phyloP scores from a whole-genome alignment of 2,888 invertebrate genomes.

The Meiosimyza platycephala region DNA sequence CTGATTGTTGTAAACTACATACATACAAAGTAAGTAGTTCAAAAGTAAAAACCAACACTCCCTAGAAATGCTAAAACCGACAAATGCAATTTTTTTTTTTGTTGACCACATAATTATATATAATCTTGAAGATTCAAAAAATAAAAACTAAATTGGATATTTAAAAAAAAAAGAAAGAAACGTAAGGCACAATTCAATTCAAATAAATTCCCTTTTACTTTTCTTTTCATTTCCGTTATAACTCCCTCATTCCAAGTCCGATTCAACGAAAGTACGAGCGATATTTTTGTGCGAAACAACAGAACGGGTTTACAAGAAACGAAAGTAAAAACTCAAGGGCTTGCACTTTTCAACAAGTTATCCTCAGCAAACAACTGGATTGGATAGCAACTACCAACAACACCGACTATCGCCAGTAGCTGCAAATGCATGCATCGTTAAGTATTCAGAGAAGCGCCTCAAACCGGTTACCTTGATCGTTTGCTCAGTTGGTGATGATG shows the following conservation, averaged over 20 bases:
- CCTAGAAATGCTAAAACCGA: no score
- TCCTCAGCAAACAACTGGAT: constrained; percentile 5
- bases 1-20: no score
- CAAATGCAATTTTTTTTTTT: no score
- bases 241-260: not conserved
- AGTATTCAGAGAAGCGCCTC: not conserved
- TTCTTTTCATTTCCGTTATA: constrained; percentile 10
- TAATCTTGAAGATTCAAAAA: no score
- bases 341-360: constrained; percentile 61
- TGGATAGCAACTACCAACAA: constrained; percentile 36
- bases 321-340: constrained; percentile 68
- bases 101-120: no score
- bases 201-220: constrained; percentile 31
- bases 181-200: not conserved
- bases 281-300: not conserved
- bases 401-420: constrained; percentile 22
- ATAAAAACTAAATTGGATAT: no score
- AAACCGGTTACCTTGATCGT: constrained; percentile 22
- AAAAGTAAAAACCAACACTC: no score
- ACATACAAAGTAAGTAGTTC: no score
- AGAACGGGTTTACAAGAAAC: constrained; percentile 49
- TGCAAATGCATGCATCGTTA: not conserved
- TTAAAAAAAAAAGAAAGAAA: no score
- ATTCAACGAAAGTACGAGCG: not conserved
- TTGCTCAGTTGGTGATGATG: not conserved